These are phyloP conservation scores for Plutomurus gul DNA, from an alignment of 1,140 invertebrate genomes.

Conservation along the genomic window DNA sequence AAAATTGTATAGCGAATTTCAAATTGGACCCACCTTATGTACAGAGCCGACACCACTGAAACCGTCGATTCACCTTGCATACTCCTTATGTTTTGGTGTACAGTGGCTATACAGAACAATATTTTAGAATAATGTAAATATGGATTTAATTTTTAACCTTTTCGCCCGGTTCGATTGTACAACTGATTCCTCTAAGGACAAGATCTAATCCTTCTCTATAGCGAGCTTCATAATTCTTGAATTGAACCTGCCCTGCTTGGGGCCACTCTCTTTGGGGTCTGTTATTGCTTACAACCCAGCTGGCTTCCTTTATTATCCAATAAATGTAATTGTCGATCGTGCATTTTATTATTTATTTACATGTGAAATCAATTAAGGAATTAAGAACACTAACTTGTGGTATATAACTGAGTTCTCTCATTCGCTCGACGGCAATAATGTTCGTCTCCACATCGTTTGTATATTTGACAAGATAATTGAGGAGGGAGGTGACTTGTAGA, in stretches of 20 bases:
- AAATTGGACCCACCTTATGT: no score
- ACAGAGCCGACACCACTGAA: no score
- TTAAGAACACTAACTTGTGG: constrained; percentile 57
- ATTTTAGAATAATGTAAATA: not conserved
- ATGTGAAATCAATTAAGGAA: no score
- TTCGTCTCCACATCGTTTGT: constrained; percentile 38
- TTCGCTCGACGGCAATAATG: constrained; percentile 42
- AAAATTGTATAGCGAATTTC: no score
- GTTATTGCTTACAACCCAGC: constrained; percentile 64
- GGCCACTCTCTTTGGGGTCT: constrained; percentile 56
- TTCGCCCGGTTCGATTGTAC: constrained; percentile 58
- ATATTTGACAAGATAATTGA: constrained; percentile 36
- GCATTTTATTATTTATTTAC: no score
- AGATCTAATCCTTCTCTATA: constrained; percentile 59
- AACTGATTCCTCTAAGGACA: constrained; percentile 59
- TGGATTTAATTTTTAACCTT: constrained; percentile 55
- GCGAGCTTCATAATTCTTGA: constrained; percentile 57
- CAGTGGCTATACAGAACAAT: no score
- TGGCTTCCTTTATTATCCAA: constrained; percentile 65
- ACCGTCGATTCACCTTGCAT: no score
- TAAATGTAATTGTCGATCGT: no score
- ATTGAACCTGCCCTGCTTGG: constrained; percentile 57
- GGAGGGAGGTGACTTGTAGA: constrained; percentile 57
- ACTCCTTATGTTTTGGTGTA: no score
- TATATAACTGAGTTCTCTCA: constrained; percentile 57